Percentiles rank a stretch among this genome's conserved stretches.
phyloP scores from a whole-genome alignment of 1,140 invertebrate species.

The Lepidurus couesii region DNA sequence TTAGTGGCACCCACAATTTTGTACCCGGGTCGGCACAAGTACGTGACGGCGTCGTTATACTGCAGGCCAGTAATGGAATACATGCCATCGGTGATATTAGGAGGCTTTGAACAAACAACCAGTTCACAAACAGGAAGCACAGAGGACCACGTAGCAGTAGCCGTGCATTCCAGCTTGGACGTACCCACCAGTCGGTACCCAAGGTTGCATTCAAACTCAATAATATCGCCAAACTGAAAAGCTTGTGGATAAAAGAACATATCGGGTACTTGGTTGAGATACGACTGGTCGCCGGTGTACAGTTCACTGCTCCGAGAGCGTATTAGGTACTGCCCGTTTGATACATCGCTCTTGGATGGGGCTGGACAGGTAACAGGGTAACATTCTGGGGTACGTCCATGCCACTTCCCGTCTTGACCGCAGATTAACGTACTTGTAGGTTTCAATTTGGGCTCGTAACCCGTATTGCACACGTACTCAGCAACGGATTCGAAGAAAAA shows the following conservation, averaged over 20 bases:
- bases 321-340: background rate
- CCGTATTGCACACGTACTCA: slow-evolving; percentile 43
- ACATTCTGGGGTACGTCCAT: slow-evolving; percentile 37
- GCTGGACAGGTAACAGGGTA: slow-evolving; percentile 35
- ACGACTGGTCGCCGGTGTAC: background rate
- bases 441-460: slow-evolving; percentile 42
- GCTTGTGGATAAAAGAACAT: slow-evolving; percentile 27
- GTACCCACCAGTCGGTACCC: slow-evolving; percentile 42
- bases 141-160: slow-evolving; percentile 42
- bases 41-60: slow-evolving; percentile 37
- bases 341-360: background rate
- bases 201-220: slow-evolving; percentile 36
- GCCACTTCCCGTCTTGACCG: slow-evolving; percentile 29
- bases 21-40: slow-evolving; percentile 41
- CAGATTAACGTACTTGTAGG: slow-evolving; percentile 23
- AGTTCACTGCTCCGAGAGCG: background rate
- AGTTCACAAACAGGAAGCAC: slow-evolving; percentile 40
- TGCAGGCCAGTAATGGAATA: slow-evolving; percentile 32
- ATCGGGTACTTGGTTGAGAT: background rate
- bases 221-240: slow-evolving; percentile 33
- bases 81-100: slow-evolving; percentile 40
- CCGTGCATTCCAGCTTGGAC: slow-evolving; percentile 39
- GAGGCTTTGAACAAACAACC: slow-evolving; percentile 41
- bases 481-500: slow-evolving; percentile 33
- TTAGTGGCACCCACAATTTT: slow-evolving; percentile 32